Evolutionary conservation across 1,140 invertebrate species (phyloP).

Genomic region (Anthonomus grandis): DNA sequence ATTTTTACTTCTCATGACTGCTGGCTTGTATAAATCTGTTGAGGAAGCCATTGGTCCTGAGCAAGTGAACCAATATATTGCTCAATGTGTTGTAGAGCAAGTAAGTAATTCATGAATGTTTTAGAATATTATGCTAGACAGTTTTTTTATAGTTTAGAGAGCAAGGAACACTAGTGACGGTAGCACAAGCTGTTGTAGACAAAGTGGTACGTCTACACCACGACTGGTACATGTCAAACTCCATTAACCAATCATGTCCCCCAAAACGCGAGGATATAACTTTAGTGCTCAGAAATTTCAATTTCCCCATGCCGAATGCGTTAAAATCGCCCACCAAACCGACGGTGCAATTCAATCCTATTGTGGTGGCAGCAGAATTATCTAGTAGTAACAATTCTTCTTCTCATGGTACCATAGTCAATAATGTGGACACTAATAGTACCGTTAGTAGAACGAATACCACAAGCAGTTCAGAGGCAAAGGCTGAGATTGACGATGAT

Average conservation of each 20-base stretch:
- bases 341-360: conserved; percentile 58
- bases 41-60: conserved; percentile 76
- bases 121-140: not conserved
- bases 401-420: conserved; percentile 15
- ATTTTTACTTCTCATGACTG: conserved; percentile 83
- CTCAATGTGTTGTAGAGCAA: conserved; percentile 75
- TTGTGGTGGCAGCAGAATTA: conserved; percentile 44
- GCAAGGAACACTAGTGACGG: conserved; percentile 75
- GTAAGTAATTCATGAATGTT: conserved; percentile 47
- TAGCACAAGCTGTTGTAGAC: conserved; percentile 84
- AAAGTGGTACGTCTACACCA: conserved; percentile 82
- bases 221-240: conserved; percentile 69
- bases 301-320: conserved; percentile 69
- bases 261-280: conserved; percentile 75
- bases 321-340: conserved; percentile 53
- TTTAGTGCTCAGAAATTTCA: conserved; percentile 82
- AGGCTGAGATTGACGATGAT: conserved; percentile 31
- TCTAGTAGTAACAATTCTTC: conserved; percentile 28
- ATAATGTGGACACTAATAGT: conserved; percentile 24
- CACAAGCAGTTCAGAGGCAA: conserved; percentile 40
- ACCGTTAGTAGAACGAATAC: conserved; percentile 41
- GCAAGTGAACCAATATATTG: conserved; percentile 77
- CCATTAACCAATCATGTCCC: conserved; percentile 50
- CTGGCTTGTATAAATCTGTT: conserved; percentile 79
- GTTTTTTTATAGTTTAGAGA: conserved; percentile 65